These are phyloP conservation scores for Metaphire vulgaris DNA, from an alignment of 1,140 invertebrate species.

Conservation along the genomic window DNA sequence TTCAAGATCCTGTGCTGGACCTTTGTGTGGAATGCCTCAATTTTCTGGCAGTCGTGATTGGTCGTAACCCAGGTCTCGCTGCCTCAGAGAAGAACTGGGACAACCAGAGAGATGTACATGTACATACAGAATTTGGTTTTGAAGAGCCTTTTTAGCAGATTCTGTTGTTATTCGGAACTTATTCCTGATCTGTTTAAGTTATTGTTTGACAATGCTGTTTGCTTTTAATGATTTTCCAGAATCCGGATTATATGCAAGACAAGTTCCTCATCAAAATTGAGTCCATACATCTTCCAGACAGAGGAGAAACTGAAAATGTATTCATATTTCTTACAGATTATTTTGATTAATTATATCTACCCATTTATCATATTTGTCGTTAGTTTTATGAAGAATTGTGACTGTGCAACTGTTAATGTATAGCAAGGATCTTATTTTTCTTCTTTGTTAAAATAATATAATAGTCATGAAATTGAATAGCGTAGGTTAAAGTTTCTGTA, in stretches of 20 bases:
- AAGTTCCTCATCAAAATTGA: conserved; percentile 94
- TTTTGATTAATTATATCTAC: no score
- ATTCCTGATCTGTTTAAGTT: neutral
- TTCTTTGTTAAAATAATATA: no score
- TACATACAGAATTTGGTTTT: neutral
- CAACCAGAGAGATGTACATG: neutral
- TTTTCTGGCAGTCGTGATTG: neutral
- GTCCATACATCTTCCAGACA: conserved; percentile 87
- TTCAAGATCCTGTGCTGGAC: no score
- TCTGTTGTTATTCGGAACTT: neutral
- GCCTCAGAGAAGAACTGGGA: neutral
- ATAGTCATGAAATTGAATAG: no score
- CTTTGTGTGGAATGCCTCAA: no score
- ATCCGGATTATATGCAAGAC: conserved; percentile 99
- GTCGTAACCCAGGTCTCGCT: neutral
- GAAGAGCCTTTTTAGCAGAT: neutral
- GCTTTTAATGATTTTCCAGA: conserved; percentile 49
- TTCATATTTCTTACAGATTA: no score
- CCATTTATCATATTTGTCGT: no score
- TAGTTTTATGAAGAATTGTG: no score
- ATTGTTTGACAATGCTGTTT: neutral
- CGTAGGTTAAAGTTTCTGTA: no score
- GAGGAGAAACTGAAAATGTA: conserved; percentile 44
- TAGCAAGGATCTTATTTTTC: no score
- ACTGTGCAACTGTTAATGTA: no score